These are phyloP conservation scores for Patella vulgata DNA, from an alignment of 1,140 invertebrate species.

Conservation along the genomic window DNA sequence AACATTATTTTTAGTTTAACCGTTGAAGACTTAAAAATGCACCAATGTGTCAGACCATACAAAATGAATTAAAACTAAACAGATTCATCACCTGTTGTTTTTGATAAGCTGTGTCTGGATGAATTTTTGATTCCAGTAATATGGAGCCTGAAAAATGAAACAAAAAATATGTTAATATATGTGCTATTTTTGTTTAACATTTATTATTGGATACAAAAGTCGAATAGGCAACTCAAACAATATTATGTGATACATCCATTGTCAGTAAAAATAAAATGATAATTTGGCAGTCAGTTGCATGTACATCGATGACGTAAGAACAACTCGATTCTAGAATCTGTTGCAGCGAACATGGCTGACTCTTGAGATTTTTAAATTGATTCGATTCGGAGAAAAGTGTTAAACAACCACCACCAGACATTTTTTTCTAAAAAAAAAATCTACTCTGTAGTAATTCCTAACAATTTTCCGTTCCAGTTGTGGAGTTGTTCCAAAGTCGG, in stretches of 20 bases:
- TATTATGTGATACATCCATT: background rate
- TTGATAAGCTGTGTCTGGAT: conserved; percentile 96
- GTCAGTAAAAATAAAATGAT: background rate
- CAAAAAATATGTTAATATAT: background rate
- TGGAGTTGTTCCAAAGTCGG: too few relatives aligned
- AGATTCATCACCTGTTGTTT: conserved; percentile 90
- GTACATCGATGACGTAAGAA: background rate
- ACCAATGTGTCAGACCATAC: too few relatives aligned
- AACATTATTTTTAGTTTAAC: too few relatives aligned
- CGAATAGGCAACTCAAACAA: background rate
- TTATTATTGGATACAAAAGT: conserved; percentile 2
- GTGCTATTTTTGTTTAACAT: background rate
- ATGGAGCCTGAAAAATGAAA: conserved; percentile 75
- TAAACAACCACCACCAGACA: too few relatives aligned
- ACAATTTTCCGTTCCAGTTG: too few relatives aligned
- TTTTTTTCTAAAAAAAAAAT: too few relatives aligned
- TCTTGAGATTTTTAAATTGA: too few relatives aligned
- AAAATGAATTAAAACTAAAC: too few relatives aligned
- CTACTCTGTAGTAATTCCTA: too few relatives aligned
- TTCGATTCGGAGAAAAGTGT: too few relatives aligned
- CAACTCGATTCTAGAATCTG: background rate
- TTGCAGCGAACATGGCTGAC: too few relatives aligned
- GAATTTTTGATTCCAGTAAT: conserved; percentile 95
- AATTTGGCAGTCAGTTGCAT: background rate
- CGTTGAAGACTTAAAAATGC: too few relatives aligned